Conservation (phyloP, 1,140 invertebrate genomes). For the Thereuonema tuberculata region DNA sequence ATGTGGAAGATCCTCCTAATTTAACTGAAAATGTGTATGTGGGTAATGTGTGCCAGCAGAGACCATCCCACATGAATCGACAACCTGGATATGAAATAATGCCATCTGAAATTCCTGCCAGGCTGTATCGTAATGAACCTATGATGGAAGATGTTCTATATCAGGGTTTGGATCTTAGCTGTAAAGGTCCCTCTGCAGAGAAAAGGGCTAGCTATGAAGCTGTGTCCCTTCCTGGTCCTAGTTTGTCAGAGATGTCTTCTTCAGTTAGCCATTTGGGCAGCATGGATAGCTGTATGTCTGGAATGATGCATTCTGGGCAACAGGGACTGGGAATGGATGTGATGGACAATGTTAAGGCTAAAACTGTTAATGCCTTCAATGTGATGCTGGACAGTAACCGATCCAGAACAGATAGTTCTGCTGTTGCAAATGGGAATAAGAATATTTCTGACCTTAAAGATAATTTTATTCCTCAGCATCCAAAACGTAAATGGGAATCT, state of each 20-base stretch:
- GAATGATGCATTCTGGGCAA: neutral
- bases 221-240: neutral
- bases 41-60: neutral
- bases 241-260: neutral
- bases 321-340: neutral
- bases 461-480: too few relatives aligned
- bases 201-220: too few relatives aligned
- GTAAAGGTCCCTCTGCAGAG: too few relatives aligned
- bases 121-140: too few relatives aligned
- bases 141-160: too few relatives aligned
- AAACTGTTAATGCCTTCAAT: neutral
- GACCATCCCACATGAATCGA: neutral
- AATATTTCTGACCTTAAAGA: too few relatives aligned
- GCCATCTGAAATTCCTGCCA: neutral
- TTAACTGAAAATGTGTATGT: neutral
- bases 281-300: neutral
- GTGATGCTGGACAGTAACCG: neutral
- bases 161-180: too few relatives aligned
- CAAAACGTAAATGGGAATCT: too few relatives aligned
- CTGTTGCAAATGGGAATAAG: too few relatives aligned
- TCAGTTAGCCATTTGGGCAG: too few relatives aligned
- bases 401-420: too few relatives aligned
- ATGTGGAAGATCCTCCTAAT: neutral
- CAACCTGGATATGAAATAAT: neutral
- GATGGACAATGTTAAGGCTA: neutral